These are phyloP conservation scores for Alexandromys fortis DNA, from an alignment of 2,113 vertebrate genomes.

Conservation along the genomic window DNA sequence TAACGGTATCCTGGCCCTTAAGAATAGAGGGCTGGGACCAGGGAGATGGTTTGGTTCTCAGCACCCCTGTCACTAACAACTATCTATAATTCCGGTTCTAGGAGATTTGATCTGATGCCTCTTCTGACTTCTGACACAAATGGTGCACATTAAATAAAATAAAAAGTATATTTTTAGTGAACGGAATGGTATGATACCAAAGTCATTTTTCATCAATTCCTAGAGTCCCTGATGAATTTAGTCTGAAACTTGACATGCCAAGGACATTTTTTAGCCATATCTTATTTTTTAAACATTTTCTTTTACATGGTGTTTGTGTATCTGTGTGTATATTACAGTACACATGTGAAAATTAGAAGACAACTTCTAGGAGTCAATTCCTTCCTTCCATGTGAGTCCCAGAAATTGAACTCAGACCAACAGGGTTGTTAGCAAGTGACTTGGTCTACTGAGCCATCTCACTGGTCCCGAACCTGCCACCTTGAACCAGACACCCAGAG, in stretches of 20 bases:
- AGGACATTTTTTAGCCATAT: not conserved
- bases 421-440: not conserved
- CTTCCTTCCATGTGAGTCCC: not conserved
- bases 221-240: not conserved
- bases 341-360: not conserved
- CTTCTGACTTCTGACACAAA: not conserved
- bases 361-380: not conserved
- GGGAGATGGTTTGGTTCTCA: not conserved
- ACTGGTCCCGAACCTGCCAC: not conserved
- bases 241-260: not conserved
- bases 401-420: not conserved
- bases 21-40: not conserved
- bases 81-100: not conserved
- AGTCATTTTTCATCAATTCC: not conserved
- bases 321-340: not conserved
- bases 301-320: not conserved
- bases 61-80: not conserved
- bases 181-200: not conserved
- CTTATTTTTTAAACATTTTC: not conserved
- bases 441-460: not conserved
- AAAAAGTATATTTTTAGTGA: not conserved
- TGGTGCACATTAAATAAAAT: not conserved
- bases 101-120: not conserved
- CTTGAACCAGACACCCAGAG: not conserved
- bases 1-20: not conserved